phyloP scores from a whole-genome alignment of 2,797 vertebrate species.

The Tokudaia muenninki region DNA sequence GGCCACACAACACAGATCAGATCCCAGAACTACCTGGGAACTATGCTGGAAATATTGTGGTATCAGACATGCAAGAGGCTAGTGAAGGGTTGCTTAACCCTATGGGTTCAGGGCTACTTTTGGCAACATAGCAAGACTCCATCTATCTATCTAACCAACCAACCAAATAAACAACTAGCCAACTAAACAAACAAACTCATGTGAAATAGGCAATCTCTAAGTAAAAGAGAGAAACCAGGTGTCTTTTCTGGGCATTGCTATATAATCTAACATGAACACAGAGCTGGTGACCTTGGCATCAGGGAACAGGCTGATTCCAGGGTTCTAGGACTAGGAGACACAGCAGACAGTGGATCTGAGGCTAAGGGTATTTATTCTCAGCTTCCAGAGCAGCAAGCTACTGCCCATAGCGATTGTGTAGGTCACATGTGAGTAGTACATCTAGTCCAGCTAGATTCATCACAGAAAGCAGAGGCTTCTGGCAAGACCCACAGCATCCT shows the following conservation, averaged over 20 bases:
- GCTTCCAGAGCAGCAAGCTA: not conserved
- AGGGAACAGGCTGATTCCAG: not conserved
- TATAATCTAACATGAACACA: rapidly evolving
- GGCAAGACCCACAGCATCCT: rapidly evolving
- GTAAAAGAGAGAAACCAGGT: not conserved
- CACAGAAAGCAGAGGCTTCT: not conserved
- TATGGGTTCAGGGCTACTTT: no score
- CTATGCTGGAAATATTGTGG: not conserved
- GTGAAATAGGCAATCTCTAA: not conserved
- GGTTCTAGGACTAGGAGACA: not conserved
- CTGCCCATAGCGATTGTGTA: not conserved
- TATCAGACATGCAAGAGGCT: not conserved
- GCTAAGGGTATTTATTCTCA: rapidly evolving
- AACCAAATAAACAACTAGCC: not conserved
- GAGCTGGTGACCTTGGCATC: not conserved
- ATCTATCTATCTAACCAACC: not conserved
- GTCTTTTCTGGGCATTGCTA: not conserved
- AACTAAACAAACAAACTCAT: no score
- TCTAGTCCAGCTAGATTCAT: no score
- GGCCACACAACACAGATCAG: rapidly evolving
- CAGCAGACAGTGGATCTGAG: no score
- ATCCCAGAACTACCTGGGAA: not conserved
- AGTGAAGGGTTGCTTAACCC: not conserved
- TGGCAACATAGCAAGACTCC: not conserved
- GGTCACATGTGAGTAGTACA: rapidly evolving